Conservation (phyloP, 2,888 invertebrate genomes). For the Bembecia ichneumoniformis region DNA sequence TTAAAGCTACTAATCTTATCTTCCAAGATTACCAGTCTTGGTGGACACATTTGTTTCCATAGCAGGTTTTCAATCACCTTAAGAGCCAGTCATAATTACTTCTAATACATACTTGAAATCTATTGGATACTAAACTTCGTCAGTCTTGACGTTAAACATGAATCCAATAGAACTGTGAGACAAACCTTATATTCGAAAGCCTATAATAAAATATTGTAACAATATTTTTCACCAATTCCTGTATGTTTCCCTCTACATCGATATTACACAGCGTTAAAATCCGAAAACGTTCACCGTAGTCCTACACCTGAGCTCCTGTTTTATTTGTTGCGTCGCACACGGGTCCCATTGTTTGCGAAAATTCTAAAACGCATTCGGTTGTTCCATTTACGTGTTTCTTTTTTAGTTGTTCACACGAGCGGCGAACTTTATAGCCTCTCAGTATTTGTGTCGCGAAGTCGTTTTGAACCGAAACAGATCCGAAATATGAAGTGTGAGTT, state of each 20-base stretch:
- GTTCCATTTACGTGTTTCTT: background rate
- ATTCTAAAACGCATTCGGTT: constrained; percentile 25
- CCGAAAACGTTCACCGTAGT: background rate
- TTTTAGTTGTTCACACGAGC: background rate
- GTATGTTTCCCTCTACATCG: background rate
- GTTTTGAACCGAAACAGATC: background rate
- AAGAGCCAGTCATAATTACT: no score
- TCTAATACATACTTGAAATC: no score
- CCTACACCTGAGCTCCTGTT: background rate
- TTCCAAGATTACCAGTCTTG: no score
- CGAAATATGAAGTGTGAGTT: background rate
- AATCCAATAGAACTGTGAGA: no score
- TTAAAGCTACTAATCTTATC: no score
- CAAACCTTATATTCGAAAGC: no score
- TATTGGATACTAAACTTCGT: no score
- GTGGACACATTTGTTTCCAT: no score
- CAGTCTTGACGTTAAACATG: no score
- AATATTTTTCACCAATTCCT: background rate
- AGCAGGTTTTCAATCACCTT: no score
- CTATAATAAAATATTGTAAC: no score
- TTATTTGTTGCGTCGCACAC: background rate
- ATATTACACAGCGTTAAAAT: background rate
- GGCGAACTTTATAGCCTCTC: background rate
- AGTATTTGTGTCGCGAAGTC: background rate
- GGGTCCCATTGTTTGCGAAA: constrained; percentile 26